Evolutionary conservation across 1,140 invertebrate species (phyloP).

Genomic region (Macrosteles quadrilineatus): DNA sequence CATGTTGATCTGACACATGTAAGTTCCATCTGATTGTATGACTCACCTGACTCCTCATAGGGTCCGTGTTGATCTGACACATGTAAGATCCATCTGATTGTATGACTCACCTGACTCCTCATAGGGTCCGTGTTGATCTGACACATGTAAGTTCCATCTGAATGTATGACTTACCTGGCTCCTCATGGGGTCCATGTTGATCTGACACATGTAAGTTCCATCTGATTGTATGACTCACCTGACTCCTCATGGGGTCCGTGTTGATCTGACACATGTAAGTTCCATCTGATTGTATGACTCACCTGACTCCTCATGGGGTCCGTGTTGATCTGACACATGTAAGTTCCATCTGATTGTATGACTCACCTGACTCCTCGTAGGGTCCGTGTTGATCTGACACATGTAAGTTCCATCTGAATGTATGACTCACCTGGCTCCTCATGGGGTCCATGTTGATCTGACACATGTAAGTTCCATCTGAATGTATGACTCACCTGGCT

Average conservation of each 20-base stretch:
- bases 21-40: too few relatives aligned
- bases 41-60: constrained; percentile 81
- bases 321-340: too few relatives aligned
- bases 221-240: constrained; percentile 56
- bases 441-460: constrained; percentile 91
- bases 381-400: constrained; percentile 91
- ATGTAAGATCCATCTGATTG: constrained; percentile 86
- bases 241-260: constrained; percentile 86
- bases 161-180: constrained; percentile 67
- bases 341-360: too few relatives aligned
- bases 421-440: constrained; percentile 70
- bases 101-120: too few relatives aligned
- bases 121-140: too few relatives aligned
- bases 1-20: too few relatives aligned
- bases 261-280: constrained; percentile 93
- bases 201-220: constrained; percentile 86
- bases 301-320: too few relatives aligned
- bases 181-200: constrained; percentile 89
- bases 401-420: constrained; percentile 66
- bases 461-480: constrained; percentile 85
- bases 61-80: constrained; percentile 91
- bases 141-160: too few relatives aligned
- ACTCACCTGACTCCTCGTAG: constrained; percentile 81
- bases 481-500: constrained; percentile 67
- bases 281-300: too few relatives aligned